Evolutionary conservation across 2,113 vertebrate species (phyloP).

Genomic region (Gopherus flavomarginatus): DNA sequence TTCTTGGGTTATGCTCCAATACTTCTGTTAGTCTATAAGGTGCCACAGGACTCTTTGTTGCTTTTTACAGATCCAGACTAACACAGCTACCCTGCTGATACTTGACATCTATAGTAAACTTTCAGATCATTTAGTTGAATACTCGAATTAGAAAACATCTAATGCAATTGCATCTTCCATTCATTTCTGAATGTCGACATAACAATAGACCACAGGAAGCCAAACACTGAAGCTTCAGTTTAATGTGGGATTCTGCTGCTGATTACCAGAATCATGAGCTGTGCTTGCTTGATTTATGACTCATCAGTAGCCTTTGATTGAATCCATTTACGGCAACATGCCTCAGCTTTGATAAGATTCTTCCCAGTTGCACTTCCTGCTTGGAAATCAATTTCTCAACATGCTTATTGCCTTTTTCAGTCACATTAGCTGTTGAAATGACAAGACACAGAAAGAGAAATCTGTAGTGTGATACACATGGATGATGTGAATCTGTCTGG

Average conservation of each 20-base stretch:
- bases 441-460: background rate
- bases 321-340: conserved; percentile 4
- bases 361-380: conserved; percentile 15
- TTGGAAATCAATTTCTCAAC: conserved; percentile 18
- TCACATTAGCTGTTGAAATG: background rate
- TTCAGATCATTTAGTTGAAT: background rate
- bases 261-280: background rate
- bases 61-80: no score
- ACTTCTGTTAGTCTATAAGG: no score
- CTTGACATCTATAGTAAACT: background rate
- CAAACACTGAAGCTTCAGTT: fast-evolving
- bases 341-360: background rate
- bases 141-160: background rate
- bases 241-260: conserved; percentile 13
- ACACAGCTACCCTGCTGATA: no score
- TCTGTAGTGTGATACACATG: background rate
- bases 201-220: background rate
- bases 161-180: background rate
- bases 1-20: no score
- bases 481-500: background rate
- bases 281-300: background rate
- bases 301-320: conserved; percentile 27
- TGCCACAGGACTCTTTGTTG: no score
- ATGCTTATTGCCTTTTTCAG: background rate
- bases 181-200: background rate